phyloP scores from a whole-genome alignment of 2,113 vertebrate genomes.

The Cryptomyrus ogoouensis region DNA sequence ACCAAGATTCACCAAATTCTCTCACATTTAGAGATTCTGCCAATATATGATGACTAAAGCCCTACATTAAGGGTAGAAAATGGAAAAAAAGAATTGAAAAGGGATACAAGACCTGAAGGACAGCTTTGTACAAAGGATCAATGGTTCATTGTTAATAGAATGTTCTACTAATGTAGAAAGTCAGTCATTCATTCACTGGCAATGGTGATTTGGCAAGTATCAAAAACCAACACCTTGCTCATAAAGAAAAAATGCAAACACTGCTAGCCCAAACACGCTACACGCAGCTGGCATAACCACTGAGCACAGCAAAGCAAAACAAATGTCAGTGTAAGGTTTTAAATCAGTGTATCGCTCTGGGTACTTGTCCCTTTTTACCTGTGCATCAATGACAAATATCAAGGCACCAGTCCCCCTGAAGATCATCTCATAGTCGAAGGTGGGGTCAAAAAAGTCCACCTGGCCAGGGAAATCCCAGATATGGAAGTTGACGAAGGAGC shows the following conservation, averaged over 20 bases:
- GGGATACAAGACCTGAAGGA: neutral
- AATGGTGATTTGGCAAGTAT: neutral
- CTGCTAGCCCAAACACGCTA: neutral
- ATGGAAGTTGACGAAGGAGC: slow-evolving; percentile 98
- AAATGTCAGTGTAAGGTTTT: neutral
- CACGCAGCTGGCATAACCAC: neutral
- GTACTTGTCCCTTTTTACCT: slow-evolving; percentile 61
- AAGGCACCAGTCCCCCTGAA: slow-evolving; percentile 96
- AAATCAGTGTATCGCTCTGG: neutral
- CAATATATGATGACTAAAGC: neutral
- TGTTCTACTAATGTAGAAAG: neutral
- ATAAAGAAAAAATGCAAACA: neutral
- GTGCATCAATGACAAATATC: slow-evolving; percentile 98
- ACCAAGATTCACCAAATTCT: neutral
- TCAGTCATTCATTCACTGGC: neutral
- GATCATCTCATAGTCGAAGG: slow-evolving; percentile 99
- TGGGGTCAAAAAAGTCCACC: slow-evolving; percentile 97
- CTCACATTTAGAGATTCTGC: neutral
- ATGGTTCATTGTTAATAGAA: neutral
- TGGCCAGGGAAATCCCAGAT: slow-evolving; percentile 99
- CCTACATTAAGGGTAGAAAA: neutral
- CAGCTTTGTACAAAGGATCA: neutral
- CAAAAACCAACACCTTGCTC: neutral
- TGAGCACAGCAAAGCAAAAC: neutral
- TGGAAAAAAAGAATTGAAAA: neutral